Conservation (phyloP, 1,140 invertebrate genomes). For the Plodia interpunctella region DNA sequence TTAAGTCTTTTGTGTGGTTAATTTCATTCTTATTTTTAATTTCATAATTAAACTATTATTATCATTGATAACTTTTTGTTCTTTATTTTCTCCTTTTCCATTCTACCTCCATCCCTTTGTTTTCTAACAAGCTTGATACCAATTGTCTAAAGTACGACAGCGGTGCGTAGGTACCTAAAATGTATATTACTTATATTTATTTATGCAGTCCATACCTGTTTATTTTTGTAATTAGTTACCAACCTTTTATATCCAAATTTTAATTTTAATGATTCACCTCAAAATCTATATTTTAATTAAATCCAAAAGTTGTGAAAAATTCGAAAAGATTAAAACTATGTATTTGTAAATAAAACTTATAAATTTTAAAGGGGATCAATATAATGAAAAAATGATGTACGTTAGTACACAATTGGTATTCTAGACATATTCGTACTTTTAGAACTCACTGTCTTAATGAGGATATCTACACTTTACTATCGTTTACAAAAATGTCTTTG, state of each 20-base stretch:
- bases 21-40: conserved; percentile 75
- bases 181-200: conserved; percentile 17
- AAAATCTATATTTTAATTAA: conserved; percentile 4
- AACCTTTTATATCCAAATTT: conserved; percentile 9
- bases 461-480: conserved; percentile 41
- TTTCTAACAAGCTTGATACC: conserved; percentile 37
- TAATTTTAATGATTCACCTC: conserved; percentile 9
- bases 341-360: conserved; percentile 73
- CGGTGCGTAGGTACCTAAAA: conserved; percentile 12
- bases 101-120: conserved; percentile 41
- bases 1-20: conserved; percentile 74
- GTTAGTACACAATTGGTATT: conserved; percentile 68
- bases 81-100: conserved; percentile 54
- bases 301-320: conserved; percentile 21
- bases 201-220: neutral
- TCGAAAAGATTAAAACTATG: conserved; percentile 40
- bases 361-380: conserved; percentile 74
- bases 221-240: conserved; percentile 9
- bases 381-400: conserved; percentile 67
- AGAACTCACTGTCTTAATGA: conserved; percentile 59
- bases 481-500: conserved; percentile 39
- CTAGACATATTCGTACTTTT: conserved; percentile 69
- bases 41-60: conserved; percentile 76
- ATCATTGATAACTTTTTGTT: conserved; percentile 68
- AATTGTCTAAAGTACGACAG: conserved; percentile 37